Conservation (phyloP, 1,140 invertebrate species). For the Zaprionus africanus region DNA sequence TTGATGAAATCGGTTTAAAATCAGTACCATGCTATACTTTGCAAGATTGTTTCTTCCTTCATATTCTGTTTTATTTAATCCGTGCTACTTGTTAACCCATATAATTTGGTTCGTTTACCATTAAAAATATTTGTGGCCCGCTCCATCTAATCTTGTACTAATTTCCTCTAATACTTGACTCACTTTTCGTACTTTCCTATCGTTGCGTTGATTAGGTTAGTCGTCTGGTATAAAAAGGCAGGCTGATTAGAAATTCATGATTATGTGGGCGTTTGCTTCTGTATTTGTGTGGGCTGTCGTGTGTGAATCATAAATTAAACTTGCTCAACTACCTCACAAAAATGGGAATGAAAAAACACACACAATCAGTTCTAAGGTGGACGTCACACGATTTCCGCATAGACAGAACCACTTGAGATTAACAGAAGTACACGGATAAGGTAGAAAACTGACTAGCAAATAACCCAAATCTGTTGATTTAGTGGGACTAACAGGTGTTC, state of each 20-base stretch:
- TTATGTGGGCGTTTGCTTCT: background rate
- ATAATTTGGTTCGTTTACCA: background rate
- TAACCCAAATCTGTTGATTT: slow-evolving; percentile 38
- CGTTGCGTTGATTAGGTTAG: slow-evolving; percentile 32
- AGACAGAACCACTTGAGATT: slow-evolving; percentile 45
- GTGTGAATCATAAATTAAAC: slow-evolving; percentile 35
- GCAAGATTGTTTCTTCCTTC: background rate
- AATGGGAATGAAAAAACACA: background rate
- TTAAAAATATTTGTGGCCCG: background rate
- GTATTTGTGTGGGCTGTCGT: background rate
- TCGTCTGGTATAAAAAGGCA: slow-evolving; percentile 18
- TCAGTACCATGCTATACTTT: background rate
- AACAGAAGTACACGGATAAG: background rate
- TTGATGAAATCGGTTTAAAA: background rate
- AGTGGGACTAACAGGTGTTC: slow-evolving; percentile 3
- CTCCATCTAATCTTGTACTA: background rate
- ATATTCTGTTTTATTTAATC: background rate
- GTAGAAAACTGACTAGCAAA: slow-evolving; percentile 1
- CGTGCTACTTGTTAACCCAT: background rate
- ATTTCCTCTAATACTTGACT: slow-evolving; percentile 17
- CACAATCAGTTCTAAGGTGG: slow-evolving; percentile 20
- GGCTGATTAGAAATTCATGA: slow-evolving; percentile 29
- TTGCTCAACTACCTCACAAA: slow-evolving; percentile 17
- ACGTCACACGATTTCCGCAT: slow-evolving; percentile 37
- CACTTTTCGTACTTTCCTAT: slow-evolving; percentile 34